A percentile compares a stretch with the other conserved stretches of the same genome.
phyloP scores from a whole-genome alignment of 2,797 vertebrate species.

The Tachyglossus aculeatus region DNA sequence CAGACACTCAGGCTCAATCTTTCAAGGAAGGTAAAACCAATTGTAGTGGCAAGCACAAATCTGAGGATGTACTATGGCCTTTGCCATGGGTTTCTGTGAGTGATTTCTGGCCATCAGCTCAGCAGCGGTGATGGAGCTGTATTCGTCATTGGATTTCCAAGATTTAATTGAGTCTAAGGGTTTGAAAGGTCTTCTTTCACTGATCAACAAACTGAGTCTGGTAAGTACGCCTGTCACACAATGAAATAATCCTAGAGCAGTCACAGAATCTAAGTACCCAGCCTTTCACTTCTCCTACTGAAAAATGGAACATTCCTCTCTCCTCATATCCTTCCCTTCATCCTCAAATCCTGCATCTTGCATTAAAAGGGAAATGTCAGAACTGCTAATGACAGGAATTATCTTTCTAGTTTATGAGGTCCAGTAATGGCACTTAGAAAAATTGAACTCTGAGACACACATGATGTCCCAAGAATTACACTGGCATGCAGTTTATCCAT shows the following conservation, averaged over 20 bases:
- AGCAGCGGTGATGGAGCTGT: background rate
- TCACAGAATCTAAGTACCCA: background rate
- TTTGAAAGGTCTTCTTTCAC: background rate
- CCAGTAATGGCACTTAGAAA: too few relatives aligned
- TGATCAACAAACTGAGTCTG: background rate
- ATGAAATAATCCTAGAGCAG: background rate
- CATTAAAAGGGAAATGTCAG: too few relatives aligned
- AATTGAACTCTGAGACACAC: too few relatives aligned
- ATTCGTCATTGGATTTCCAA: background rate
- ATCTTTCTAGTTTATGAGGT: too few relatives aligned
- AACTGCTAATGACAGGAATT: background rate
- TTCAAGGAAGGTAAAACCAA: background rate
- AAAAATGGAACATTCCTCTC: background rate
- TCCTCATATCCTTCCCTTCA: background rate
- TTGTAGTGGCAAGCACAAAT: background rate
- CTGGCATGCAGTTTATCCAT: too few relatives aligned
- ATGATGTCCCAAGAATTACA: too few relatives aligned
- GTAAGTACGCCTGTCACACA: background rate
- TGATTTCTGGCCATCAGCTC: background rate
- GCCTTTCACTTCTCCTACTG: background rate
- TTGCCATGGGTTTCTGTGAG: too few relatives aligned
- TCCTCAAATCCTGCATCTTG: too few relatives aligned
- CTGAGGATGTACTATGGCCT: background rate
- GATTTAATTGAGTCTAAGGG: background rate
- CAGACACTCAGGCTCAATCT: background rate